Evolutionary conservation across 2,888 invertebrate genomes (phyloP).

Genomic region (Drosophila prostipennis): DNA sequence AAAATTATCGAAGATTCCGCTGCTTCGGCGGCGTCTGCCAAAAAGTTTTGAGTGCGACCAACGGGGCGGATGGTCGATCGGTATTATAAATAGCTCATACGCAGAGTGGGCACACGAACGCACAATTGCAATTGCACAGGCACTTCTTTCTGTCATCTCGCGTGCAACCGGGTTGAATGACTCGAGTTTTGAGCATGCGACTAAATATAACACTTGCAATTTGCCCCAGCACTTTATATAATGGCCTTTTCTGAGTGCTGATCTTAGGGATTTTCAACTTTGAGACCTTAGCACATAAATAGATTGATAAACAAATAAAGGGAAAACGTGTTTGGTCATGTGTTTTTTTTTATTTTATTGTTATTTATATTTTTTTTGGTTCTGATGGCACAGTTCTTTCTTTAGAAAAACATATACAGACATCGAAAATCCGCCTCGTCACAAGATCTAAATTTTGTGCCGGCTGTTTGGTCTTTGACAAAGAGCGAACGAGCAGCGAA

Average conservation of each 20-base stretch:
- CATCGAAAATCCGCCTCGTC: slow-evolving; percentile 25
- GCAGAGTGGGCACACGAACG: slow-evolving; percentile 45
- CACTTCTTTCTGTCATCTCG: slow-evolving; percentile 19
- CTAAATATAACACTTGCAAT: slow-evolving; percentile 37
- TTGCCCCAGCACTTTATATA: slow-evolving; percentile 18
- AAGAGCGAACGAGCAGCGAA: slow-evolving; percentile 23
- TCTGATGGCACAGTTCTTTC: slow-evolving; percentile 33
- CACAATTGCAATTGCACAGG: slow-evolving; percentile 35
- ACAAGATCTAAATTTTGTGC: slow-evolving; percentile 30
- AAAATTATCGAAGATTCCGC: slow-evolving; percentile 49
- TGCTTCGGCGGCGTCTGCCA: slow-evolving; percentile 40
- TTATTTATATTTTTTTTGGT: background rate
- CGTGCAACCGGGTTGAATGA: slow-evolving; percentile 59
- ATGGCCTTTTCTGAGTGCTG: background rate
- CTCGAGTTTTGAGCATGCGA: slow-evolving; percentile 33
- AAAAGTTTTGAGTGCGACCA: slow-evolving; percentile 7
- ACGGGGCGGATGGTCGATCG: slow-evolving; percentile 18
- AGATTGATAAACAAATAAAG: slow-evolving; percentile 44
- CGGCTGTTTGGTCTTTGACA: slow-evolving; percentile 37
- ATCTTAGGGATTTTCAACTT: slow-evolving; percentile 4
- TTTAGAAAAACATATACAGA: slow-evolving; percentile 15
- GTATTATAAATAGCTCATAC: slow-evolving; percentile 64
- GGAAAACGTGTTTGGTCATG: slow-evolving; percentile 35
- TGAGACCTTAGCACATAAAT: slow-evolving; percentile 14
- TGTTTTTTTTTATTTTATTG: background rate